A percentile compares a stretch with the other conserved stretches of the same genome.
Conservation (phyloP, 2,888 invertebrate genomes). For the Oscheius sp. region DNA sequence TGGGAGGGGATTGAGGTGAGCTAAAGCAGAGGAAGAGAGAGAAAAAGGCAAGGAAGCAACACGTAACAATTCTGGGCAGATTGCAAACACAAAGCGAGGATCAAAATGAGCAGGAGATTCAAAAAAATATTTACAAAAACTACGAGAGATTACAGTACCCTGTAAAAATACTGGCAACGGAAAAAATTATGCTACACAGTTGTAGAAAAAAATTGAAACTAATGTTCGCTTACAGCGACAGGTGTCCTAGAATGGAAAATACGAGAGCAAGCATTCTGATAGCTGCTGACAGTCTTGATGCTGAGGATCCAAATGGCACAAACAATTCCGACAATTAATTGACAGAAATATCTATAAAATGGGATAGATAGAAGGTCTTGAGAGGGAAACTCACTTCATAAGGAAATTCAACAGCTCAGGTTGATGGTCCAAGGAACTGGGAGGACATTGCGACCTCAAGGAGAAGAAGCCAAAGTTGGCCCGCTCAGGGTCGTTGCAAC, state of each 20-base stretch:
- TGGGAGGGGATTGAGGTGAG: not conserved
- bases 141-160: not conserved
- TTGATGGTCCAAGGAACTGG: not conserved
- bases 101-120: conserved; percentile 23
- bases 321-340: conserved; percentile 91
- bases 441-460: conserved; percentile 60
- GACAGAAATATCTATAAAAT: conserved; percentile 89
- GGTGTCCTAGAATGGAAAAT: conserved; percentile 45
- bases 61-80: not conserved
- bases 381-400: conserved; percentile 59
- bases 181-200: conserved; percentile 30
- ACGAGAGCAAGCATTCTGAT: conserved; percentile 76
- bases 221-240: conserved; percentile 57
- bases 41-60: conserved; percentile 1
- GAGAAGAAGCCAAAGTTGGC: conserved; percentile 64
- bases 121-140: conserved; percentile 9
- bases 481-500: conserved; percentile 61
- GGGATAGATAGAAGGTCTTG: not conserved
- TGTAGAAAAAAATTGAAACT: conserved; percentile 14
- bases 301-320: conserved; percentile 98
- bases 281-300: conserved; percentile 91
- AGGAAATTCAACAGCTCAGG: conserved; percentile 67
- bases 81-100: not conserved
- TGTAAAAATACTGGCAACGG: not conserved
- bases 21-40: not conserved